Conservation (phyloP, 2,888 invertebrate species). For the Acronicta alni region DNA sequence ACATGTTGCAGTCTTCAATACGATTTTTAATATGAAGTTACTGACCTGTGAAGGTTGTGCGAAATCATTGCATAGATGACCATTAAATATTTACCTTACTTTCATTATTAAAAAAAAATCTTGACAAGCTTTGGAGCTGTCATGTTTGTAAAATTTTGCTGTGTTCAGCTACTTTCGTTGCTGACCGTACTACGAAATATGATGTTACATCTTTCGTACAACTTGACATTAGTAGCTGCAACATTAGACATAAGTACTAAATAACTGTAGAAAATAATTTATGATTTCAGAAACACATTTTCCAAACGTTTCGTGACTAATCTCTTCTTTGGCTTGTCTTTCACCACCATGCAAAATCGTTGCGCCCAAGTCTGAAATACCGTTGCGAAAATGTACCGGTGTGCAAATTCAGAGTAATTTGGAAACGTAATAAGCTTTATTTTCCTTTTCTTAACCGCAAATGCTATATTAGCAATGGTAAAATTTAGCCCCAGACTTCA, state of each 20-base stretch:
- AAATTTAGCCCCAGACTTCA: slow-evolving; percentile 63
- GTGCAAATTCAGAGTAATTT: slow-evolving; percentile 30
- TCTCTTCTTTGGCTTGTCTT: slow-evolving; percentile 60
- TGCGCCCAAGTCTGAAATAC: slow-evolving; percentile 26
- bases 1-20: too few relatives aligned
- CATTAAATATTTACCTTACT: too few relatives aligned
- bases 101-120: too few relatives aligned
- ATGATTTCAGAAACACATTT: slow-evolving; percentile 42
- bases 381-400: slow-evolving; percentile 29
- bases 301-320: slow-evolving; percentile 60
- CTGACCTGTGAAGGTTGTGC: too few relatives aligned
- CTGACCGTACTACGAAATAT: slow-evolving; percentile 4
- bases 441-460: slow-evolving; percentile 11
- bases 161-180: too few relatives aligned
- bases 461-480: slow-evolving; percentile 34
- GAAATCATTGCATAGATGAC: too few relatives aligned
- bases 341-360: slow-evolving; percentile 52
- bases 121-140: too few relatives aligned
- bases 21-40: too few relatives aligned
- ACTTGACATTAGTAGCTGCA: slow-evolving; percentile 2
- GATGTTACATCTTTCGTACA: not conserved
- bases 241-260: slow-evolving; percentile 7
- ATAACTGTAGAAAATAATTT: slow-evolving; percentile 21
- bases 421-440: slow-evolving; percentile 4
- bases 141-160: too few relatives aligned